Evolutionary conservation across 2,113 vertebrate species (phyloP).

Genomic region (Ciconia boyciana): DNA sequence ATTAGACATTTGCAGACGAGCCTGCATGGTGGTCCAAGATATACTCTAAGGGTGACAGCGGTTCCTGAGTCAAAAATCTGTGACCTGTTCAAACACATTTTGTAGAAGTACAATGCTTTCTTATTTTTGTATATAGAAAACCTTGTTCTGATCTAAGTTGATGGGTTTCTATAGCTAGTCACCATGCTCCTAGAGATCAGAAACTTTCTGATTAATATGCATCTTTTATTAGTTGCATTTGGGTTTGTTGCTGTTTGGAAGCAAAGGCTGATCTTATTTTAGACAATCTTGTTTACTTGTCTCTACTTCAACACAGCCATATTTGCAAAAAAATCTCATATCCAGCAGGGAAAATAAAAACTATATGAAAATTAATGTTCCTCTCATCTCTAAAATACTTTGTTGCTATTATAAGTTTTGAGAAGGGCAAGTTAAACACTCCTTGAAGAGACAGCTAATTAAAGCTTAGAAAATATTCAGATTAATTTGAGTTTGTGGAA

Average conservation of each 20-base stretch:
- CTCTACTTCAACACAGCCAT: neutral
- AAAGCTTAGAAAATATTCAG: neutral
- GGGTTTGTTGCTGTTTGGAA: neutral
- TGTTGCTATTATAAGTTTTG: neutral
- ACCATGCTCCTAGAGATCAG: neutral
- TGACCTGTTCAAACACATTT: neutral
- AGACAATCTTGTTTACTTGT: neutral
- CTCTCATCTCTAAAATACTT: neutral
- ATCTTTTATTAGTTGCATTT: neutral
- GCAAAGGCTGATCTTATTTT: neutral
- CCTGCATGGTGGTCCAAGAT: conserved; percentile 1
- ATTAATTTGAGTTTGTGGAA: conserved; percentile 40
- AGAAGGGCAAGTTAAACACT: neutral
- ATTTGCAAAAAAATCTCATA: neutral
- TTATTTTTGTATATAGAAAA: neutral
- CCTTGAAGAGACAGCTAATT: conserved; percentile 46
- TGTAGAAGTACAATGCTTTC: neutral
- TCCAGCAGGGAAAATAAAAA: neutral
- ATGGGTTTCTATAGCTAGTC: neutral
- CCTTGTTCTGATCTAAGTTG: neutral
- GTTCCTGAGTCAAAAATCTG: neutral
- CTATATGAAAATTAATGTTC: neutral
- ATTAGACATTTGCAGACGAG: neutral
- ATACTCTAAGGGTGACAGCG: neutral
- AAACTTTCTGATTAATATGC: neutral